A percentile compares a stretch with the other conserved stretches of the same genome.
Conservation (phyloP, 1,140 invertebrate species). For the Pseudomyrmex concolor region DNA sequence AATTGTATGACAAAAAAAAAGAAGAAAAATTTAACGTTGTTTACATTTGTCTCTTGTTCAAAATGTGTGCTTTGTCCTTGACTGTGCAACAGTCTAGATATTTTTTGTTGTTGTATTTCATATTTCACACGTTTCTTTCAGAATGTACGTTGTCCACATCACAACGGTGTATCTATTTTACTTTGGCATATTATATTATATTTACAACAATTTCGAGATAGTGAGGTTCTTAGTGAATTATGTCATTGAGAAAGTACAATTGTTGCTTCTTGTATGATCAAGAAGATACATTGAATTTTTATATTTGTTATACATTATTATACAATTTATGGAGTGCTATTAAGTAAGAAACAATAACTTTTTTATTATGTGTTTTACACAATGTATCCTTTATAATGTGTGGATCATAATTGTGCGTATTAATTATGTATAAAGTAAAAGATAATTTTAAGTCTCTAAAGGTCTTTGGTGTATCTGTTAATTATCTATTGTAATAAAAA, state of each 20-base stretch:
- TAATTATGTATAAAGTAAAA: too few species aligned
- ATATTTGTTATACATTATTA: too few species aligned
- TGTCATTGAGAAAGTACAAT: constrained; percentile 70
- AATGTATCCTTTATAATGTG: too few species aligned
- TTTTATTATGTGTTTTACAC: too few species aligned
- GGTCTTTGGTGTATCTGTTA: too few species aligned
- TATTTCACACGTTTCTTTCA: constrained; percentile 58
- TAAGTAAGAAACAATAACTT: too few species aligned
- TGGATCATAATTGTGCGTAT: too few species aligned
- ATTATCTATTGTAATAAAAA: too few species aligned
- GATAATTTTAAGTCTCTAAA: too few species aligned
- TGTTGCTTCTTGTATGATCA: constrained; percentile 69
- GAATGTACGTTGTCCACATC: constrained; percentile 79
- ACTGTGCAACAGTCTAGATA: not conserved
- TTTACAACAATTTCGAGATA: constrained; percentile 76
- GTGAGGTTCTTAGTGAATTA: constrained; percentile 75
- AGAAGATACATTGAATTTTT: constrained; percentile 52
- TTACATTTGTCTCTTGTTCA: not conserved
- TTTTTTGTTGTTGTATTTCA: not conserved
- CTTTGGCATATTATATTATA: constrained; percentile 74
- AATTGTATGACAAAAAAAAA: too few species aligned
- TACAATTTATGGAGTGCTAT: too few species aligned
- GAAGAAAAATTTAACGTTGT: not conserved
- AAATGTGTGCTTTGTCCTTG: not conserved
- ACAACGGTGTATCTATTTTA: constrained; percentile 79